Evolutionary conservation across 1,140 invertebrate genomes (phyloP).

Genomic region (Saccostrea glomerata): DNA sequence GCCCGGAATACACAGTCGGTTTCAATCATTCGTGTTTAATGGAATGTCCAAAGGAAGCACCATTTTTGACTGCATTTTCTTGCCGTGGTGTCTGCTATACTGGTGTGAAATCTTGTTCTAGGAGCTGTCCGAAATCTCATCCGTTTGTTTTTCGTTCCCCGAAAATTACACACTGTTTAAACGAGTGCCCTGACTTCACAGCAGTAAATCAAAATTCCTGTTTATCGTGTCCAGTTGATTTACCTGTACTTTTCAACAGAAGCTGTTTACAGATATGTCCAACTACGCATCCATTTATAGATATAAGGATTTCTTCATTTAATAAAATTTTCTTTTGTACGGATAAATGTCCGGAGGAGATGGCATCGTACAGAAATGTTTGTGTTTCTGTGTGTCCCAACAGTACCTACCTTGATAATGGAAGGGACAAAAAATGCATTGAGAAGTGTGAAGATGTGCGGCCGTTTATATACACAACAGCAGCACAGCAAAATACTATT

Average conservation of each 20-base stretch:
- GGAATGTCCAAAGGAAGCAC: slow-evolving; percentile 18
- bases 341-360: background rate
- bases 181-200: background rate
- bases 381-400: slow-evolving; percentile 33
- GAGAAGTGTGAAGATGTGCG: background rate
- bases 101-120: slow-evolving; percentile 6
- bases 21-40: slow-evolving; percentile 23
- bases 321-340: background rate
- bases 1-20: slow-evolving; percentile 34
- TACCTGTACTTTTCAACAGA: background rate
- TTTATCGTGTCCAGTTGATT: background rate
- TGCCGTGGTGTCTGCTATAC: slow-evolving; percentile 4
- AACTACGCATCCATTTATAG: background rate
- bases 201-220: background rate
- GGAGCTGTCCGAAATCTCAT: slow-evolving; percentile 11
- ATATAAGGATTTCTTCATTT: background rate
- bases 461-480: background rate
- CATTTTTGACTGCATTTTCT: background rate
- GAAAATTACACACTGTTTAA: background rate
- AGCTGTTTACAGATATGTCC: background rate
- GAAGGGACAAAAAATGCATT: background rate
- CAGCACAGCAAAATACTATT: background rate
- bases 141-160: background rate
- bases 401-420: background rate
- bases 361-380: background rate